Percentiles rank a stretch among this genome's conserved stretches.
Conservation (phyloP, 2,113 vertebrate genomes). For the Corythoichthys intestinalis region DNA sequence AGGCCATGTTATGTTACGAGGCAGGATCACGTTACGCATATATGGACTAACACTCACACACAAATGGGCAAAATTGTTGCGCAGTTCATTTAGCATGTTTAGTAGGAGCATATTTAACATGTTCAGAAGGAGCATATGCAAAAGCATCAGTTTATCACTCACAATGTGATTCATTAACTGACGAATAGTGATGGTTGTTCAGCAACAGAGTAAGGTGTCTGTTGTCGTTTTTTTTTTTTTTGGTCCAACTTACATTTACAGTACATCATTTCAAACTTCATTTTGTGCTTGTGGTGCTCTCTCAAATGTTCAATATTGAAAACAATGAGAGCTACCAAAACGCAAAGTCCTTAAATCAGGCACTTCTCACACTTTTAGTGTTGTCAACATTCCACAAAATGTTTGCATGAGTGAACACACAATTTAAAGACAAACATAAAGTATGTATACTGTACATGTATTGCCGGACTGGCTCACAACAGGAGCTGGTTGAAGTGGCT, state of each 20-base stretch:
- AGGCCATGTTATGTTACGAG: conserved; percentile 15
- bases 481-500: no score
- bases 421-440: background rate
- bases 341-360: background rate
- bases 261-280: background rate
- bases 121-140: no score
- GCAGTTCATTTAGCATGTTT: no score
- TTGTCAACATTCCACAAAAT: background rate
- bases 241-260: background rate
- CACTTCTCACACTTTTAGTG: background rate
- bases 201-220: no score
- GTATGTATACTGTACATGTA: background rate
- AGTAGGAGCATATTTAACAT: no score
- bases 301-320: background rate
- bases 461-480: no score
- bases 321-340: background rate
- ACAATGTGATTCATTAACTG: background rate
- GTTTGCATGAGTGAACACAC: background rate
- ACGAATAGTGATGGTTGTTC: no score
- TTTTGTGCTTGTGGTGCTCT: background rate
- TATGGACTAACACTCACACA: conserved; percentile 7
- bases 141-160: no score
- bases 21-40: background rate
- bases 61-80: background rate
- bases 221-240: background rate